Base-by-base conservation (phyloP, 1,140 invertebrate genomes). In the Glomeris maerens region DNA sequence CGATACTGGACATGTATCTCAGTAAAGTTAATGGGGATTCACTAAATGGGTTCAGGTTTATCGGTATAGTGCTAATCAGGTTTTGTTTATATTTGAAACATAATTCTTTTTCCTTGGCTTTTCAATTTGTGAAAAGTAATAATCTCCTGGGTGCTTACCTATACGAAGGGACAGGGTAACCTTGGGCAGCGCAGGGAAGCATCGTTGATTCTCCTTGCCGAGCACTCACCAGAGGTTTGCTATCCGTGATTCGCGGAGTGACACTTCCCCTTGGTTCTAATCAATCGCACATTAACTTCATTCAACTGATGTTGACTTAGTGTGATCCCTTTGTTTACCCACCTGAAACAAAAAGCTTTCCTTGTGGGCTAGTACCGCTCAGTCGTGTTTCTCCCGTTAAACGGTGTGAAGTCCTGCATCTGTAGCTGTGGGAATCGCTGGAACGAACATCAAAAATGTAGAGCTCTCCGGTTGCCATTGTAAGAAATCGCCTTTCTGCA, bases 341-440 rank as follows among this genome's bases (percentile, higher is more conserved):
- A 95, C 91, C 90, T 71, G 91, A 93, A 68, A 95, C 91, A 67
- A 93, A 87, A 50, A 96, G 74, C 62, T 87, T 76, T 69, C 89
- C 89, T 20, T 25, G 20, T 46, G 58, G 59, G 65, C 93, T 93
- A 29, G 87, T 89, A 38, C 87, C 86, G 62, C 89, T 94, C 52
- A 91, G 73, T 65, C 88, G 76, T 53, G 88, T 91, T 74, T 94
- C 89, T 59, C 87, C 86, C 59, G 91, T 92, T 28, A 95, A 75
- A 58, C 88, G 77, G 68, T 95, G 91, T 64, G 88, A 87, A 38
- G 90, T 95, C 58, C 88, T 77, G 67, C 92, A 97, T 65, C 91
- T 86, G 64, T 89, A 93, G 50, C 81, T 76, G 60, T 78, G 79
- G 65, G 78, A 78, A 66, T 85, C 82, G 61, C 72, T 78, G 45